A percentile compares a stretch with the other conserved stretches of the same genome.
These are phyloP conservation scores for Myxocyprinus asiaticus DNA, from an alignment of 2,113 vertebrate genomes.

Conservation along the genomic window DNA sequence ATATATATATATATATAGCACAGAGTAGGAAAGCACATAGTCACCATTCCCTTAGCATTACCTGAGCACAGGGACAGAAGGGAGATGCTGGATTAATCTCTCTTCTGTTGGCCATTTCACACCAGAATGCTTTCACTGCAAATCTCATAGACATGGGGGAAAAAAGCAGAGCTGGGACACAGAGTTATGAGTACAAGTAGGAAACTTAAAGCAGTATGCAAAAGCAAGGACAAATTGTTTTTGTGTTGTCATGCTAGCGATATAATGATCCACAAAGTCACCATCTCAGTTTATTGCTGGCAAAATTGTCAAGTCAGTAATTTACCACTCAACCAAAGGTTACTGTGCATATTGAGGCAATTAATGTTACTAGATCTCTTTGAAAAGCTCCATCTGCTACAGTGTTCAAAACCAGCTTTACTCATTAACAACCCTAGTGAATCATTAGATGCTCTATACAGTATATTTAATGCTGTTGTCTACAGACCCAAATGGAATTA, in stretches of 20 bases:
- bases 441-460: no score
- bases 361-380: no score
- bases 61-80: not conserved
- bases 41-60: not conserved
- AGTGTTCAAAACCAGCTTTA: no score
- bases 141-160: constrained; percentile 6
- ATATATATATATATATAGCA: not conserved
- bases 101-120: constrained; percentile 37
- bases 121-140: constrained; percentile 42
- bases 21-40: not conserved
- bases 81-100: constrained; percentile 31
- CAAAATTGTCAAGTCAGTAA: no score
- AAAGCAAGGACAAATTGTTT: not conserved
- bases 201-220: not conserved
- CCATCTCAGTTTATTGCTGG: not conserved
- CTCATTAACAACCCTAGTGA: no score
- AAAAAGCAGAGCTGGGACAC: not conserved
- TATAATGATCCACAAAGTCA: not conserved
- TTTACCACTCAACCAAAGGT: no score
- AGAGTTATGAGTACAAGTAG: not conserved
- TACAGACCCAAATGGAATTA: no score
- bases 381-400: no score
- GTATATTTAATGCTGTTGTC: no score
- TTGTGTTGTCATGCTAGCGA: not conserved
- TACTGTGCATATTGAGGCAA: no score